Base-by-base conservation (phyloP, 2,888 invertebrate genomes). In the Macrophya alboannulata region DNA sequence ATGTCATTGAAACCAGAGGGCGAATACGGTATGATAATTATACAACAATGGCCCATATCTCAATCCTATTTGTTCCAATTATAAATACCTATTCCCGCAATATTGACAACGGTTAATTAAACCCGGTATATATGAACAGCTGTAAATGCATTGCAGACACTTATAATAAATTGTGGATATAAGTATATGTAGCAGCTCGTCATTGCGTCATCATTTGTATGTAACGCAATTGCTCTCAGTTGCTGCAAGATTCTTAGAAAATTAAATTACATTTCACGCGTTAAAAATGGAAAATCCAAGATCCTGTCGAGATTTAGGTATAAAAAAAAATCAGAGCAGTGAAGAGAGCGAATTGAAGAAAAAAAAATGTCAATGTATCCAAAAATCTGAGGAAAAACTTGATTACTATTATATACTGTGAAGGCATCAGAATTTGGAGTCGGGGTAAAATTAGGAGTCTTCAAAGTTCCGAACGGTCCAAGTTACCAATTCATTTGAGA, bases 91-190 rank as follows among this genome's bases (percentile, higher is more conserved):
- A 31, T 62, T 31, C 62, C 62, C 62, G 81, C 59, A 21, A 81
- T 81, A 81, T 81, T 62, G 81, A 43, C 40, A 62, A 43, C 43
- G 59, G 81, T 59, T 81, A 81, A 81, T 81, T 81, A 81, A 62
- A 81, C 25, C 77, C 37, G 55, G 72, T 55, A 77, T 25, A 51
- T 45, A 45, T 62, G 62, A 81, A 62, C 40, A 62, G 81, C 31
- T 31, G 31, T 62, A 43, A 81, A 81, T 59, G 81, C 81, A 62
- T 81, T 62, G 62, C 62, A 62, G 81, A 43, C 62, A 81, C 62
- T 81, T 62, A 62, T 81, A 81, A 81, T 81, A 81, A 81, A 62
- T 62, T 40, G 59, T 62, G 62, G 62, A 40, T 81, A 40, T 81
- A 62, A 62, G 59, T 81, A 81, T 62, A 81, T 81, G 62, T 62